Base-by-base conservation (phyloP, 2,113 vertebrate species). In the Peromyscus polionotus region DNA sequence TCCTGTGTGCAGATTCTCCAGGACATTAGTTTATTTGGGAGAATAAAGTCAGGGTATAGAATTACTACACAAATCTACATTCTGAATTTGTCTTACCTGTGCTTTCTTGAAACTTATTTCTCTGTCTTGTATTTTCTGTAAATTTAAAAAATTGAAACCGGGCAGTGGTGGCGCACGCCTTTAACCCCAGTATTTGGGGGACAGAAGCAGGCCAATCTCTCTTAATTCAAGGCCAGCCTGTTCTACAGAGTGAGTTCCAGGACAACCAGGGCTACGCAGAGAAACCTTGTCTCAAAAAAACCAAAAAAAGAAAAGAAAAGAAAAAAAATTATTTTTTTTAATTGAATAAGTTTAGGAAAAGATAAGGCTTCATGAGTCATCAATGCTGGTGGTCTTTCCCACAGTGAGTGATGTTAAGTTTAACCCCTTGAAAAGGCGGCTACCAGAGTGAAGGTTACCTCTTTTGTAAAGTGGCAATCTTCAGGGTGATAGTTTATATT, bases 41-140 rank as follows among this genome's bases (percentile, higher is more conserved):
- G 77, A 86, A 7, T 48, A 77, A 91, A 91, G 31, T 95, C 28
- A 76, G 42, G 89, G 22, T 72, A n/a, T 70, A 96, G 65, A 80
- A 57, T 90, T 80, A 86, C 33, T 76, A 83, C 48, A 81, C 24
- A 93, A 75, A 87, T 87, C 13, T 77, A 42, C 45, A 65, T 93
- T 90, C 28, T 79, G 92, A 19, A 6, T 93, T 88, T 88, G 45
- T 31, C 77, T 59, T 63, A 77, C 26, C 11, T 79, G 45, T 51
- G 45, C 51, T 79, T 79, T 91, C n/a, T 70, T 79, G 70, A 92
- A 95, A 91, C 73, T 90, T 90, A 16, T 79, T 93, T 39, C 48
- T n/a, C 11, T 90, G 54, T 80, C 11, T 2, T 94, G 33, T 90
- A 79, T 65, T 93, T 96, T 11, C 19, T 91, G 13, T n/a, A 96